phyloP scores from a whole-genome alignment of 2,888 invertebrate species.

The Linnaemya tessellans region DNA sequence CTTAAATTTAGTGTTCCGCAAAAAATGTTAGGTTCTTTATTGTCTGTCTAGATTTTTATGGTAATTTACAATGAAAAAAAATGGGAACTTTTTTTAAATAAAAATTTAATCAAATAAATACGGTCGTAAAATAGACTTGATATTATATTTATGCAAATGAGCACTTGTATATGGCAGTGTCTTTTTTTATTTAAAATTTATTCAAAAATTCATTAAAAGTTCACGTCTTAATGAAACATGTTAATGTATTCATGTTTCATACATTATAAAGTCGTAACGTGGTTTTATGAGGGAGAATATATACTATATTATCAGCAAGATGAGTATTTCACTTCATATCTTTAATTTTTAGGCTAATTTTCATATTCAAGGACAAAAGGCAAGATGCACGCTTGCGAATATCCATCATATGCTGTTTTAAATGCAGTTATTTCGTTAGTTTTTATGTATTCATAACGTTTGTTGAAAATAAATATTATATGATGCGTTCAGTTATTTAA shows the following conservation, averaged over 20 bases:
- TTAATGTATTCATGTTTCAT: neutral
- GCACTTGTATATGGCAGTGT: neutral
- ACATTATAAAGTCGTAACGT: no score
- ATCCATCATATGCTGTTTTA: no score
- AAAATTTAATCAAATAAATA: neutral
- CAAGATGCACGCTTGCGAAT: no score
- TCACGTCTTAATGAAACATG: neutral
- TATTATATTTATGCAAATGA: neutral
- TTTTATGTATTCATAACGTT: no score
- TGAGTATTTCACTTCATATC: no score
- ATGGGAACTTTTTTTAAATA: neutral
- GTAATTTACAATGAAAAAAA: constrained; percentile 35
- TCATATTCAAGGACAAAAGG: no score
- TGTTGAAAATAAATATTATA: no score
- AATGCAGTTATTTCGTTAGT: no score
- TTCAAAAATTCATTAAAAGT: neutral
- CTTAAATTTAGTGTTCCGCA: constrained; percentile 18
- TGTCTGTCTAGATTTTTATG: constrained; percentile 8
- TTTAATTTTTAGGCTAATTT: no score
- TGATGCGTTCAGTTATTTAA: no score
- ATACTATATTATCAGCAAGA: no score
- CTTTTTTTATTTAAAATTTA: neutral
- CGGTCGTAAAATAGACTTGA: neutral
- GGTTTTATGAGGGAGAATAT: no score
- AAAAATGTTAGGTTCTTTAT: constrained; percentile 1